Evolutionary conservation across 2,113 vertebrate genomes (phyloP), one percentile per base, ranked within the genome.

Genomic region (Gyps fulvus): DNA sequence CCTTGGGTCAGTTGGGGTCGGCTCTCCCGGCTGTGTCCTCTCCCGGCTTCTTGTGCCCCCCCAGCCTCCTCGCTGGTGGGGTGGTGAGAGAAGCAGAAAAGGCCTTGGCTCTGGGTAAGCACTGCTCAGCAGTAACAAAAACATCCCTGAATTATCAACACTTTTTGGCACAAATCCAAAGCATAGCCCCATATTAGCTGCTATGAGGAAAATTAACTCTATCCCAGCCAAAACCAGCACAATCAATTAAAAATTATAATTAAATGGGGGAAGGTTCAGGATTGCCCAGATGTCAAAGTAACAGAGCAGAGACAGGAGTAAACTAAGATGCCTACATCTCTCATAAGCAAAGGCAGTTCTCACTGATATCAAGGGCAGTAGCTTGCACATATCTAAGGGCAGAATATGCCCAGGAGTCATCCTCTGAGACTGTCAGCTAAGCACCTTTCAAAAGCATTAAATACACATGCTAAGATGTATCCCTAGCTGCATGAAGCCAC

Each of bases 381-480:
- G 34, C 13, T 72, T 76, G 73, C 52, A 91, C 31, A 9, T 42
- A 84, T 65, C 59, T 79, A 87, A 91, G 70, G 42, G 67, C 54
- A 90, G 81, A 78, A 50, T 86, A 73, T 86, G 67, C 52, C 63
- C 79, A 73, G 38, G 47, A 93, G 58, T 73, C 79, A 77, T 72
- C 70, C 42, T 95, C 49, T 70, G 83, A 90, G 88, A 61, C 85
- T 77, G 40, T 66, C 78, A 73, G 90, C 63, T 88, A 70, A 94
- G 79, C 59, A 89, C 67, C 71, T 96, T 93, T 90, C 93, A 83
- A 70, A 90, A 90, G 42, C 67, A 72, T 83, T 92, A 86, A 89
- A 88, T 59, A 54, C 71, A 88, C 62, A 50, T 72, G 58, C 58
- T 65, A 66, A 77, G 74, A 77, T 62, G 40, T 19, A 70, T 83